Evolutionary conservation across 2,113 vertebrate genomes (phyloP).

Genomic region (Alethe castanea): DNA sequence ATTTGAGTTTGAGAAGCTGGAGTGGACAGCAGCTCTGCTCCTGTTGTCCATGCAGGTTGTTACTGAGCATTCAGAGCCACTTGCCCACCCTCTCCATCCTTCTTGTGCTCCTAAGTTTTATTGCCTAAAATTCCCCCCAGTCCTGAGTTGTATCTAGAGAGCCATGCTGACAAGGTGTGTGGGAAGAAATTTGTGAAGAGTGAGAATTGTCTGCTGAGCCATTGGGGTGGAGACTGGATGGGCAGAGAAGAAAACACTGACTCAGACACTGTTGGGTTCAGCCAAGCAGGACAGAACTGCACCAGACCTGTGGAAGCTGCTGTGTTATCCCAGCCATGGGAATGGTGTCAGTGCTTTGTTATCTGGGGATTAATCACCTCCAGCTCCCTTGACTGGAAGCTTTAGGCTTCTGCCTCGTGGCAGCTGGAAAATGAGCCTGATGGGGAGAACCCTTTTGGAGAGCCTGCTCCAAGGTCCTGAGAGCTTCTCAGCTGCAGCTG

Average conservation of each 20-base stretch:
- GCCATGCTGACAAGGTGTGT: not conserved
- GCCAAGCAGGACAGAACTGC: not conserved
- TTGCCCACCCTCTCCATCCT: not conserved
- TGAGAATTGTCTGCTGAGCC: not conserved
- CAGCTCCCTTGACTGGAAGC: not conserved
- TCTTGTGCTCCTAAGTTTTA: not conserved
- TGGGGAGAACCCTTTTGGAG: not conserved
- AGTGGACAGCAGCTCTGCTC: not conserved
- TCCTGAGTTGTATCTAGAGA: not conserved
- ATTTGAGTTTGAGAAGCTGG: not conserved
- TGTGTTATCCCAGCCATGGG: not conserved
- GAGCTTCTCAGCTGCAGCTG: not conserved
- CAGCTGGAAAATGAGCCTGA: not conserved
- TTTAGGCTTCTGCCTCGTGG: not conserved
- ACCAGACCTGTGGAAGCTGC: not conserved
- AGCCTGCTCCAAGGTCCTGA: not conserved
- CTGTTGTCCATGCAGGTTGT: not conserved
- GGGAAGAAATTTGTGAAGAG: not conserved
- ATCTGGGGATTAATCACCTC: not conserved
- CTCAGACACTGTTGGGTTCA: not conserved
- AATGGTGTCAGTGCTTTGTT: not conserved
- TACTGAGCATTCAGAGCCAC: not conserved
- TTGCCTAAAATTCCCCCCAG: not conserved
- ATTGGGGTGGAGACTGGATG: not conserved
- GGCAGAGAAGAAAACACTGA: not conserved